Evolutionary conservation across 2,113 vertebrate genomes (phyloP).

Genomic region (Hydrochoerus hydrochaeris): DNA sequence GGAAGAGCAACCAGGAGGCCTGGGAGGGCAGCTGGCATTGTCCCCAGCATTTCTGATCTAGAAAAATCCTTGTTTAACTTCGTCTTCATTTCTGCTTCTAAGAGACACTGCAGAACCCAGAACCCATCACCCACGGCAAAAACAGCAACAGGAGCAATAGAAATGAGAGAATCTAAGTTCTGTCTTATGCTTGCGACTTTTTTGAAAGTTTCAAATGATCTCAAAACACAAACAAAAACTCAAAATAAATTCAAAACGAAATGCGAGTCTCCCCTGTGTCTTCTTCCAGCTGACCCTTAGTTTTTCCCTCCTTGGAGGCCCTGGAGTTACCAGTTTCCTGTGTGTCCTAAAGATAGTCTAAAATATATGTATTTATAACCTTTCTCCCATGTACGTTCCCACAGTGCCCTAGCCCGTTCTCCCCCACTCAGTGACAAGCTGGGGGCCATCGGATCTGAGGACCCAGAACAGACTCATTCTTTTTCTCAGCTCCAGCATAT

Average conservation of each 20-base stretch:
- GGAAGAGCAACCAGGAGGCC: not conserved
- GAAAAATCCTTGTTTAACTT: not conserved
- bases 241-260: conserved; percentile 30
- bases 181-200: not conserved
- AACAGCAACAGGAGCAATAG: not conserved
- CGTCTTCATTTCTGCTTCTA: conserved; percentile 27
- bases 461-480: not conserved
- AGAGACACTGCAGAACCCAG: not conserved
- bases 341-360: conserved; percentile 31
- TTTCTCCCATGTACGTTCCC: not conserved
- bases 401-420: not conserved
- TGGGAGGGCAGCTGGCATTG: not conserved
- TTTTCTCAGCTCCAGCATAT: not conserved
- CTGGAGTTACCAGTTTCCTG: conserved; percentile 1
- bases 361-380: not conserved
- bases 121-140: not conserved
- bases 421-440: not conserved
- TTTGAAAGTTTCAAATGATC: not conserved
- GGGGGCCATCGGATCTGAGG: not conserved
- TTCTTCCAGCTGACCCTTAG: not conserved
- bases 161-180: not conserved
- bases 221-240: not conserved
- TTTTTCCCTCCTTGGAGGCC: conserved; percentile 7
- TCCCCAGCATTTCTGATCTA: not conserved
- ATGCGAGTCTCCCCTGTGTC: not conserved